Evolutionary conservation across 35 echinoderm and acorn worm genomes (phyloP).

Genomic region (Patiria miniata): DNA sequence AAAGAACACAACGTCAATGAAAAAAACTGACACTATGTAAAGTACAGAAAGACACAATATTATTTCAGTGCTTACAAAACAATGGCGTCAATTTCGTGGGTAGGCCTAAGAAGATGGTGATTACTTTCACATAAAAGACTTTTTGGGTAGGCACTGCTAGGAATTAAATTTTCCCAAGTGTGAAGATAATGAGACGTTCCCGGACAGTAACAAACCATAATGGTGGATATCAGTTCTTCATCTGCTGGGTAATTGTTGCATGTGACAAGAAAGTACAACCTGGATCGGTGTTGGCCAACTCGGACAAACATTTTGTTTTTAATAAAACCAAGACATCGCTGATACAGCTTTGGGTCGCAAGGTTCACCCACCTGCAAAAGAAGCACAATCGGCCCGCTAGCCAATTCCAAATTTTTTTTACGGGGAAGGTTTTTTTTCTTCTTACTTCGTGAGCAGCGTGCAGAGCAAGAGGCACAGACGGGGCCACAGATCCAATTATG

Average conservation of each 20-base stretch:
- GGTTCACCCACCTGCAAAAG: background rate
- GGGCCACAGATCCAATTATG: constrained; percentile 23
- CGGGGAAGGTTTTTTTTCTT: background rate
- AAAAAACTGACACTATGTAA: background rate
- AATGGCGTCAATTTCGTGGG: too few species aligned
- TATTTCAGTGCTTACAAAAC: too few species aligned
- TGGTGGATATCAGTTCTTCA: background rate
- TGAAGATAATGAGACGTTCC: too few species aligned
- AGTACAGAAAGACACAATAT: background rate
- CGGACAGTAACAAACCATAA: background rate
- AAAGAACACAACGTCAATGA: too few species aligned
- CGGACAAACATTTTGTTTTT: constrained; percentile 9
- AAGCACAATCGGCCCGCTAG: constrained; percentile 9
- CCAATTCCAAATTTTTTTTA: background rate
- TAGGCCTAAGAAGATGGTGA: too few species aligned
- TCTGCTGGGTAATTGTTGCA: background rate
- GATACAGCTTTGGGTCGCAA: constrained; percentile 14
- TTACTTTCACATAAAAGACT: too few species aligned
- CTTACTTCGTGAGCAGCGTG: background rate
- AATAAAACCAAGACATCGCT: constrained; percentile 1
- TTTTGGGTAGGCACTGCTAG: too few species aligned
- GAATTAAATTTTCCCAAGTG: too few species aligned
- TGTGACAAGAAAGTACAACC: constrained; percentile 21
- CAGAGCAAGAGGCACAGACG: constrained; percentile 19
- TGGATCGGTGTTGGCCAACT: background rate